Evolutionary conservation across 2,113 vertebrate species (phyloP), one percentile per base, ranked within the genome.

Genomic region (Ptychochromis oligacanthus): DNA sequence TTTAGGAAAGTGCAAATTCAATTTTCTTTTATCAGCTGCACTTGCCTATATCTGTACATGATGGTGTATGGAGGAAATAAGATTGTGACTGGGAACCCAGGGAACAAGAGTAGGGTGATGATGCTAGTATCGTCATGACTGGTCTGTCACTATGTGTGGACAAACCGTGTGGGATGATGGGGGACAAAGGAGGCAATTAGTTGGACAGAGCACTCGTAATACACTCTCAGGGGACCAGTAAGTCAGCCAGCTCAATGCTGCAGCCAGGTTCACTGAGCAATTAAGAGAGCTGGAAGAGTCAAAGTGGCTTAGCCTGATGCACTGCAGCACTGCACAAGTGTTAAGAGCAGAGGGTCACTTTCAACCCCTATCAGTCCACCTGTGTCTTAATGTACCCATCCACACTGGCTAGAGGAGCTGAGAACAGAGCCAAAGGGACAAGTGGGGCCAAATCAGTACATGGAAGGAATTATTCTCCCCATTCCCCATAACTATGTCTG

Each of bases 141-240:
- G 62, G 80, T 84, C 81, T 91, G 88, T 90, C 90, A 85, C 74
- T 85, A 75, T 17, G 28, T 86, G 88, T 91, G 89, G 92, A 93
- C 91, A 92, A 90, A 92, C 90, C 86, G 77, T 77, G 85, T 52
- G 67, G 62, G 89, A 92, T 84, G 89, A 91, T 77, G 40, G 86
- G 86, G 88, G 85, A 93, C 93, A 92, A 92, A 92, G 87, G 86
- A 92, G 89, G 77, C 89, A 91, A 94, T 95, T 95, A 95, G 92
- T 81, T 87, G 91, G 90, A 92, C 90, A 74, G 81, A 93, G 86
- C 70, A 80, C 91, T 87, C 49, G 87, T 95, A 94, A 95, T 94
- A 87, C 89, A 85, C 87, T 93, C 93, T 83, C 93, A 8, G 74
- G 93, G 92, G 92, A 86, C 56, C 88, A 79, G 87, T 91, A 91